phyloP scores from a whole-genome alignment of 2,888 invertebrate species.

The Nudaria mundana region DNA sequence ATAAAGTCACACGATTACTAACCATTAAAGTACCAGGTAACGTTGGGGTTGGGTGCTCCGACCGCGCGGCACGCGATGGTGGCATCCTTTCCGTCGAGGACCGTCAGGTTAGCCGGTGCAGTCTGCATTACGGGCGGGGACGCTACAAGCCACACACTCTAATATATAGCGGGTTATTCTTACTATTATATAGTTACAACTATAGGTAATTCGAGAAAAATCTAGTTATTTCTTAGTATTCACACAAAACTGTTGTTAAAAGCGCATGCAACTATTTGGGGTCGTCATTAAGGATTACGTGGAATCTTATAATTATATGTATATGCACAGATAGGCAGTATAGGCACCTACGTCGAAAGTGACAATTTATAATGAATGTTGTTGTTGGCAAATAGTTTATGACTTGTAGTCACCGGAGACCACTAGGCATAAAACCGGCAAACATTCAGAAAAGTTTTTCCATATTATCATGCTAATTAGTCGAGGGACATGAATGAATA shows the following conservation, averaged over 20 bases:
- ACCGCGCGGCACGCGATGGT: slow-evolving; percentile 92
- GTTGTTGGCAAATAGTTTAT: too few relatives aligned
- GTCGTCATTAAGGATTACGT: too few relatives aligned
- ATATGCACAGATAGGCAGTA: too few relatives aligned
- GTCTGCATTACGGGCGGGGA: slow-evolving; percentile 93
- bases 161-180: slow-evolving; percentile 35
- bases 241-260: slow-evolving; percentile 19
- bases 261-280: slow-evolving; percentile 26
- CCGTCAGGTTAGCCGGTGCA: slow-evolving; percentile 92
- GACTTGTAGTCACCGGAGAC: too few relatives aligned
- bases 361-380: too few relatives aligned
- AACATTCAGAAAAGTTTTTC: neutral
- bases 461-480: neutral
- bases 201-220: too few relatives aligned
- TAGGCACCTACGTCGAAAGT: too few relatives aligned
- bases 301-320: too few relatives aligned
- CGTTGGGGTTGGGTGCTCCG: slow-evolving; percentile 94
- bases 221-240: slow-evolving; percentile 4
- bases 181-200: too few relatives aligned
- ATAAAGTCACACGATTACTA: slow-evolving; percentile 48
- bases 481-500: neutral
- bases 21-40: slow-evolving; percentile 97
- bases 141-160: slow-evolving; percentile 84
- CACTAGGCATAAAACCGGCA: too few relatives aligned
- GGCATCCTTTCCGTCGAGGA: slow-evolving; percentile 96